These are phyloP conservation scores for Actias luna DNA, from an alignment of 2,888 invertebrate genomes.

Conservation along the genomic window DNA sequence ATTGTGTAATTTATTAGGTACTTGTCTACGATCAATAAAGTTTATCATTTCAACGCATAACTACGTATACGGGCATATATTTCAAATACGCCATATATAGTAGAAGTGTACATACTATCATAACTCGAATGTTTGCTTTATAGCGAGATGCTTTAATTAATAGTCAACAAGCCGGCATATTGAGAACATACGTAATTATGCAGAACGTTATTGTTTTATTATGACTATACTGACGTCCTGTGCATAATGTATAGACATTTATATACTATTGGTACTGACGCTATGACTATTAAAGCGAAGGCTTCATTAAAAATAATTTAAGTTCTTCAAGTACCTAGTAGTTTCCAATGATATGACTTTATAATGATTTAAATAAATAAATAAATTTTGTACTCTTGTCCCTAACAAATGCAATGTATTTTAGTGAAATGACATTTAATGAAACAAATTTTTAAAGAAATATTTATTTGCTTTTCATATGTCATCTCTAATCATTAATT, in stretches of 20 bases:
- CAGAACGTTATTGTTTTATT: constrained; percentile 52
- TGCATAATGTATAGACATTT: constrained; percentile 6
- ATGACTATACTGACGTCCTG: not conserved
- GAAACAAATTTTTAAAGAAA: too few species aligned
- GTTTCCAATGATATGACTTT: too few species aligned
- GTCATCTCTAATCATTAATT: too few species aligned
- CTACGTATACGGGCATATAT: constrained; percentile 41
- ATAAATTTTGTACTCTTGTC: too few species aligned
- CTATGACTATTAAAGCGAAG: not conserved
- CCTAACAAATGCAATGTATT: too few species aligned
- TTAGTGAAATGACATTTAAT: too few species aligned
- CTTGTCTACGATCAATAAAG: constrained; percentile 23
- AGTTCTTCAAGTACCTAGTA: not conserved
- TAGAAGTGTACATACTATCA: constrained; percentile 72
- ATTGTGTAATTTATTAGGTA: too few species aligned
- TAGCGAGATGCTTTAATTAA: constrained; percentile 73
- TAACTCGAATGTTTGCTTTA: constrained; percentile 68
- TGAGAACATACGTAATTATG: constrained; percentile 18
- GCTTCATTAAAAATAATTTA: not conserved
- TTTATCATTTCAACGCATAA: constrained; percentile 49
- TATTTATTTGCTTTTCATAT: too few species aligned
- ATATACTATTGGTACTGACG: not conserved
- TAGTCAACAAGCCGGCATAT: constrained; percentile 67
- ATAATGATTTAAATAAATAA: too few species aligned
- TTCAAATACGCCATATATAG: constrained; percentile 53